Base-by-base conservation (phyloP, 2,888 invertebrate species). In the Eupelmus urozonus region DNA sequence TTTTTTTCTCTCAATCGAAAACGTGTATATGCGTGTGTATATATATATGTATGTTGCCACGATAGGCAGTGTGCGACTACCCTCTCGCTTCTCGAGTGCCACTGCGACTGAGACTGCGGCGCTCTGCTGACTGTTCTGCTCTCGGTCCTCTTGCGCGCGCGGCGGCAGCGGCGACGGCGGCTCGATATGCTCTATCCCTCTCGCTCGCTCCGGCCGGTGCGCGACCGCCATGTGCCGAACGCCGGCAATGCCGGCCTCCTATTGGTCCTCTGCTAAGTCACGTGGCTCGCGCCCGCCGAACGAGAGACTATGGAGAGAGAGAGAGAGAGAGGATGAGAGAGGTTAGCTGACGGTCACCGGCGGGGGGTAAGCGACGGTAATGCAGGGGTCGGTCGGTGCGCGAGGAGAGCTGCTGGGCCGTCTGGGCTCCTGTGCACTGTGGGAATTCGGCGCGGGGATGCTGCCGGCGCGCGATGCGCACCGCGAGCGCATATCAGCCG, bases 21-120 rank as follows among this genome's bases (percentile, higher is more conserved):
- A 57, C 13, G n/a, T 51, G n/a, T 18, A 9, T 62, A 13, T 62
- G 1, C 18, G 42, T 42, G 27, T 51, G 27, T 65, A 65, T 51
- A 65, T 55, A 59, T 29, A 59, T n/a, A n/a, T n/a, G n/a, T n/a
- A n/a, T n/a, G n/a, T n/a, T n/a, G n/a, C 9, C 13, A 45, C 29
- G 49, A 66, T 90, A 90, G 90, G 87, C 89, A 87, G 85, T 90
- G 90, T 84, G 29, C 5, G 45, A 88, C 88, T 87, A 88, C 86
- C 88, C 88, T 87, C 87, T 85, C 85, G 85, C 84, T 87, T 62
- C 86, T 86, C 87, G 87, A 87, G 84, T 86, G 85, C 85, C 87
- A 86, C 87, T 88, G 88, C 88, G 88, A 88, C 87, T 87, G 86
- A 80, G 82, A 85, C 85, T 86, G 85, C 86, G 85, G 83, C 90